Evolutionary conservation across 2,888 invertebrate genomes (phyloP), one percentile per base, ranked within the genome.

Genomic region (Ornithoptera priamus): DNA sequence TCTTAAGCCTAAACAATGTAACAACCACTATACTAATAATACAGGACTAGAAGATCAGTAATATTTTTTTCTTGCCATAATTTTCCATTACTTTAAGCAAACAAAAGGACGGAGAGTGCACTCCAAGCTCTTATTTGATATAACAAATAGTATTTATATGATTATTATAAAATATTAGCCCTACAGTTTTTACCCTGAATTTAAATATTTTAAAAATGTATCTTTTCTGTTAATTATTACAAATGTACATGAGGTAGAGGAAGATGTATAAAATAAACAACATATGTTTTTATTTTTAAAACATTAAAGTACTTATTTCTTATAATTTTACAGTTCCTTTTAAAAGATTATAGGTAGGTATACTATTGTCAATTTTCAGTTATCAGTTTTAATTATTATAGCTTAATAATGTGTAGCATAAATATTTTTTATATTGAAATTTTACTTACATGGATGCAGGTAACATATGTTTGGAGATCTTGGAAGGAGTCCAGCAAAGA

Each of bases 11-110:
- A 79, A 72, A 77, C 46, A 79, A 70, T n/a, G n/a, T 62, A 61
- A 60, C 17, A 75, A 77, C 75, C 65, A 74, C 73, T 78, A 76
- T 72, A 69, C 74, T 86, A 85, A 80, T 72, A 80, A 77, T 84
- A 85, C 70, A 78, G 81, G 90, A 90, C 90, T 90, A 90, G 90
- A 90, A 86, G 83, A 81, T 84, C 81, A 84, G 81, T 81, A 79
- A 78, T 76, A 76, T 77, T 73, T 74, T 75, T 74, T 46, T 46
- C 73, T 76, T 66, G 72, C 64, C 67, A 70, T 66, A 70, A 72
- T 71, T 72, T 30, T 73, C 72, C 20, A 57, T 77, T 73, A 58
- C 17, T 6, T 39, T 56, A 50, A 61, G 85, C 84, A 85, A 88
- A 46, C 81, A 75, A 77, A 86, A 82, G 85, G 85, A 86, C 84